Evolutionary conservation across 1,140 invertebrate species (phyloP), one percentile per base, ranked within the genome.

Genomic region (Penaeus japonicus): DNA sequence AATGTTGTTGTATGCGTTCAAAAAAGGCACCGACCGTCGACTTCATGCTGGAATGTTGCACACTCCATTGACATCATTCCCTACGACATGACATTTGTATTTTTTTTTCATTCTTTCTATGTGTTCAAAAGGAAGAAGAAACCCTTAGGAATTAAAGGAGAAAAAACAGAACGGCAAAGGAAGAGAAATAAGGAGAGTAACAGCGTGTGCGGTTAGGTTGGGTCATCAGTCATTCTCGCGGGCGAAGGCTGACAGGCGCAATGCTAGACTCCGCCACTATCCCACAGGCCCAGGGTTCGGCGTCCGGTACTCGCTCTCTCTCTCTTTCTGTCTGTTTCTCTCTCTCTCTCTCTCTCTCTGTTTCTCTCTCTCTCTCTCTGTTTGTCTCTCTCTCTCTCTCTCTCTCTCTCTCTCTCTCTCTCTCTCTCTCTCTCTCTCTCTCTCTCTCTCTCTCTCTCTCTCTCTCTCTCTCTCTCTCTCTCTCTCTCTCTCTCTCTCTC

Each of bases 161-260:
- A 62, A 53, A 53, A 80, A 27, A 86, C 27, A 62, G 27, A 32
- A 75, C 39, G 54, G 32, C 12, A 57, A 39, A 80, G 85, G 47
- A 35, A 86, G 77, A 77, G 75, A 77, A 30, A 77, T 65, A 77
- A 54, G 57, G 35, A 73, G 83, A 54, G 70, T 30, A 54, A 30
- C 39, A 78, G 53, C 18, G 55, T 12, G 62, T 18, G 62, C 17
- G 65, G 20, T 17, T 54, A 47, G 12, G 17, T 62, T n/a, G 53
- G 85, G 85, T 86, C 85, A 86, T 86, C 85, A 86, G 77, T 86
- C 85, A 86, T 86, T 86, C 85, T 86, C 85, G 70, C 85, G 85
- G 85, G 55, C 75, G 55, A 53, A 35, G 77, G 35, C 70, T 86
- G 85, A 86, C 85, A 86, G 85, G 55, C 85, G 85, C 75, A 86